phyloP scores from a whole-genome alignment of 2,888 invertebrate genomes.

The Hydrotaea cyrtoneurina region DNA sequence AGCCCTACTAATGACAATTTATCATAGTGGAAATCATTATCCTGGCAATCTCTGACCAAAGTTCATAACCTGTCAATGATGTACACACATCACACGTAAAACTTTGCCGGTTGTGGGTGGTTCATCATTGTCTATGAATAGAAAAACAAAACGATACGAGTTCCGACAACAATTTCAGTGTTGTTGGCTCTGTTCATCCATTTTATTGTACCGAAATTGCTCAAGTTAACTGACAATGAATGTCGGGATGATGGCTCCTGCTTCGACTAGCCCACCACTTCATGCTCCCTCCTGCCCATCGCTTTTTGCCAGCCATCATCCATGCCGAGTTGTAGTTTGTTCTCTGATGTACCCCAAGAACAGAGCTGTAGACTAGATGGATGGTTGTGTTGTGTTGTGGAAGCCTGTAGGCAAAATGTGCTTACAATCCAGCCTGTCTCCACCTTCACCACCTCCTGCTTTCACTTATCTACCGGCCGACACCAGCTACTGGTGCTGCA shows the following conservation, averaged over 20 bases:
- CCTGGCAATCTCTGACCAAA: conserved; percentile 39
- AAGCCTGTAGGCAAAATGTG: conserved; percentile 1
- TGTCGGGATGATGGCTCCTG: conserved; percentile 24
- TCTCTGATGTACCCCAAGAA: neutral
- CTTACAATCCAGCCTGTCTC: neutral
- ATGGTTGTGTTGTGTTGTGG: neutral
- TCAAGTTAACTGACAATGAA: conserved; percentile 52
- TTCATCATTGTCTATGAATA: neutral
- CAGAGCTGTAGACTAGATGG: conserved; percentile 18
- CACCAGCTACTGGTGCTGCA: conserved; percentile 28
- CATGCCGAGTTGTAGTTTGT: neutral
- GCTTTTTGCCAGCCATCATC: neutral
- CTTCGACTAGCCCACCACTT: neutral
- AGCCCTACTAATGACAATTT: neutral
- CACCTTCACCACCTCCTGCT: neutral
- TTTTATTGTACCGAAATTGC: conserved; percentile 37
- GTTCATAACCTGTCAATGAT: conserved; percentile 51
- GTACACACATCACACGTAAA: neutral
- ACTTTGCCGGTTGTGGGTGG: neutral
- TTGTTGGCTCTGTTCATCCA: conserved; percentile 25
- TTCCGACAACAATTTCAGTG: conserved; percentile 57
- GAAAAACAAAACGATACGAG: conserved; percentile 37
- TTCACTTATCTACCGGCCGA: neutral
- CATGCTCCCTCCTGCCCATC: neutral
- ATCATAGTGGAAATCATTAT: conserved; percentile 42